phyloP scores from a whole-genome alignment of 2,888 invertebrate species.

The Drosophila putrida region DNA sequence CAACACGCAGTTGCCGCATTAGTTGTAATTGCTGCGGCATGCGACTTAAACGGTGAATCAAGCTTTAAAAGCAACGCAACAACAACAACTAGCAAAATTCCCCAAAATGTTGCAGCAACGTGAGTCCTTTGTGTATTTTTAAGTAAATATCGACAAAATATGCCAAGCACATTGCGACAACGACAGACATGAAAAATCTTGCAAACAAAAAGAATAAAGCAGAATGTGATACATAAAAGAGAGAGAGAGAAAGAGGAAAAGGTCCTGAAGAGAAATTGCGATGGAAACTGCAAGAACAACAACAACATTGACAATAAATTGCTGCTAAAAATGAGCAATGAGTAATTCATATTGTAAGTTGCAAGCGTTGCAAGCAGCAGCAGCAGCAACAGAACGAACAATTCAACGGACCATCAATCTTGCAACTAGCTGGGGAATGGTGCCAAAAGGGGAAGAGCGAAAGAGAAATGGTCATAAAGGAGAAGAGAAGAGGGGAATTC shows the following conservation, averaged over 20 bases:
- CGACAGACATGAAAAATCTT: constrained; percentile 38
- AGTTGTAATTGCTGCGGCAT: constrained; percentile 72
- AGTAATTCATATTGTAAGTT: constrained; percentile 78
- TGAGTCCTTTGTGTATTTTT: constrained; percentile 67
- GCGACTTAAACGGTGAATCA: constrained; percentile 23
- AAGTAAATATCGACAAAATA: constrained; percentile 72
- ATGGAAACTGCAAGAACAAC: constrained; percentile 33
- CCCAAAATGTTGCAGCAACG: constrained; percentile 23
- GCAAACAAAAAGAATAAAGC: constrained; percentile 9
- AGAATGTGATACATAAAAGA: constrained; percentile 50
- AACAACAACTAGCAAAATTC: constrained; percentile 13
- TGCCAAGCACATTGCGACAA: constrained; percentile 53
- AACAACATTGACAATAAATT: constrained; percentile 73
- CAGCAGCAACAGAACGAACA: constrained; percentile 53
- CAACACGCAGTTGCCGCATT: constrained; percentile 75
- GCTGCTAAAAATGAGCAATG: constrained; percentile 79
- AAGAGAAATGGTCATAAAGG: neutral
- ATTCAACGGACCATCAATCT: constrained; percentile 80
- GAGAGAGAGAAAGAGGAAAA: constrained; percentile 18
- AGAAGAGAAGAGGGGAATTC: neutral
- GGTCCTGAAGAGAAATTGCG: constrained; percentile 40
- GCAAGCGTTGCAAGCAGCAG: constrained; percentile 46
- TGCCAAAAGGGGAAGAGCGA: neutral
- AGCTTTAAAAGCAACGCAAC: constrained; percentile 31
- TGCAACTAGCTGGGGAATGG: constrained; percentile 44